Evolutionary conservation across 2,113 vertebrate genomes (phyloP), one percentile per base, ranked within the genome.

Genomic region (Solenodon paradoxus): DNA sequence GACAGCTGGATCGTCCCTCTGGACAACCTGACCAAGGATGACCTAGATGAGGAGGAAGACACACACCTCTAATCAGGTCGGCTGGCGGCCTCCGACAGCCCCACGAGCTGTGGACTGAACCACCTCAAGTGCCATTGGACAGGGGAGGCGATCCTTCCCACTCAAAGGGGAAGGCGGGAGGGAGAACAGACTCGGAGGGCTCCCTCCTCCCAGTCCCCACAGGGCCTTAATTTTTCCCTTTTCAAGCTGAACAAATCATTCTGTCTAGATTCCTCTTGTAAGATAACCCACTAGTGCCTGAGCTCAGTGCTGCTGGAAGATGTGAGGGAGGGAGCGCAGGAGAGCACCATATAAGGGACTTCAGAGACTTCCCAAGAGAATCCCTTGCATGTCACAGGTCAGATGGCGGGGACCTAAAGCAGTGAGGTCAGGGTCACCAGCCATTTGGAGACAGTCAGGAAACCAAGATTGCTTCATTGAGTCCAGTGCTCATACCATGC

Each of bases 1-100:
- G 99, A 99, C 98, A 99, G 99, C 98, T 99, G 99, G 99, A 99
- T 99, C 22, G 99, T 99, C 45, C 99, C 99, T 59, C 98, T 99
- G 0, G 99, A 99, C 98, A 99, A 99, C 98, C 98, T 99, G 78
- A 98, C 97, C 88, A 99, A 99, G 98, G 99, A 99, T 2, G 99
- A 99, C 75, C 95, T 99, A 1, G 98, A 98, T 0, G 99, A 99
- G 17, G 99, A 99, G 97, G 99, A 99, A 97, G 99, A 99, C 98
- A 99, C 99, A 0, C 99, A 99, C 98, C 99, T 99, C 98, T 99
- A 99, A 98, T 12, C 17, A 0, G 19, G 71, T 35, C 94, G 42
- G 49, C 80, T 7, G 32, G 95, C 2, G 0, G 17, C 84, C 79
- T 42, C 84, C 0, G 0, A 42, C n/a, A 74, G 81, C 15, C 28